Percentiles rank a stretch among this genome's conserved stretches.
phyloP scores from a whole-genome alignment of 2,888 invertebrate genomes.

The Himalopsyche japonica region DNA sequence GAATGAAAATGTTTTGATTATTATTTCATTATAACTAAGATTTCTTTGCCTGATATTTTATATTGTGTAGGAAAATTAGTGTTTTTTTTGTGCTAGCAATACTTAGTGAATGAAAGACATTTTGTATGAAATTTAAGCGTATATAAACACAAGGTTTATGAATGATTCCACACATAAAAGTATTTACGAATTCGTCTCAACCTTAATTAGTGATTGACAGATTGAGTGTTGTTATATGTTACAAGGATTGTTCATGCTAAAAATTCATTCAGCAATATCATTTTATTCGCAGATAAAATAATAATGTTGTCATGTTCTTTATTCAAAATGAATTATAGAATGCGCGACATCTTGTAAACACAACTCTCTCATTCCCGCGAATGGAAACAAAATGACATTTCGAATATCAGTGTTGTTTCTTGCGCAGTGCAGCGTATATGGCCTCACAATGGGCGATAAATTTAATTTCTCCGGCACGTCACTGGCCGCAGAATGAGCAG shows the following conservation, averaged over 20 bases:
- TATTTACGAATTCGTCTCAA: too few relatives aligned
- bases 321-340: background rate
- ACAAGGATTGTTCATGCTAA: background rate
- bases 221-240: too few relatives aligned
- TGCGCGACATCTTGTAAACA: background rate
- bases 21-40: too few relatives aligned
- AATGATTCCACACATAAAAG: too few relatives aligned
- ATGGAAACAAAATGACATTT: background rate
- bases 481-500: background rate
- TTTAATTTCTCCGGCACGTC: background rate
- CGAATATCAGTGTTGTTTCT: background rate
- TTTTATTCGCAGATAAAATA: background rate
- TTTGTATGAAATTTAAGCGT: too few relatives aligned
- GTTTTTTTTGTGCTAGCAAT: too few relatives aligned
- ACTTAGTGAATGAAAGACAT: too few relatives aligned
- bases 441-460: slow-evolving; percentile 14
- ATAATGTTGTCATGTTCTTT: background rate
- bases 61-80: too few relatives aligned
- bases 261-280: background rate
- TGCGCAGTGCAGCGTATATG: background rate
- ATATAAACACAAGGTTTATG: too few relatives aligned
- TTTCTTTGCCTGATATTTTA: too few relatives aligned
- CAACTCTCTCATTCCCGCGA: background rate
- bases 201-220: too few relatives aligned
- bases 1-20: too few relatives aligned